Base-by-base conservation (phyloP, 1,140 invertebrate species). In the Whitmania pigra region DNA sequence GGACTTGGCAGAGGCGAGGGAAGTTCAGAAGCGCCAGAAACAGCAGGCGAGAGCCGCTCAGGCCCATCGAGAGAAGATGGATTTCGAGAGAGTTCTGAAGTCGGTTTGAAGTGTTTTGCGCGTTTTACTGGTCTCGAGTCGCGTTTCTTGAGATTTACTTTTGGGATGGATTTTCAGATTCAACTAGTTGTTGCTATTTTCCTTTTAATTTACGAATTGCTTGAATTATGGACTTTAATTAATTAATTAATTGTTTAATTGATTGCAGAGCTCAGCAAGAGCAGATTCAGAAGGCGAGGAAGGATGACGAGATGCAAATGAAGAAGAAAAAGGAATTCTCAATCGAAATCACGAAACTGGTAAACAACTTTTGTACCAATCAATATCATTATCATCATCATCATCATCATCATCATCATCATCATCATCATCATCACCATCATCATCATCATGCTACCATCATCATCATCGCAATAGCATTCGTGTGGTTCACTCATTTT, bases 31-130 rank as follows among this genome's bases (percentile, higher is more conserved):
- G 78, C 71, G 78, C 60, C 77, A 82, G 72, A 83, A 82, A 75
- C 79, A 82, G 71, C 81, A 81, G 71, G 80, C 79, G 73, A 74
- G 82, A 53, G 81, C 80, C n/a, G 78, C 82, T n/a, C 80, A 83
- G 75, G 82, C 81, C 22, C 79, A 81, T 69, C 74, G 80, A 31
- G 82, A 83, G 71, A 75, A 80, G 54, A 76, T 76, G 25, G 82
- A 83, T 71, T 82, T 82, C 77, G 81, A 83, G 72, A 74, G 79
- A 69, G 80, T 82, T 9, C 78, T 83, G 18, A 79, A 79, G 82
- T 49, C 1, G 43, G 43, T 49, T 49, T 49, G 11, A 49, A 11
- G 43, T 1, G 2, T 49, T 5, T 5, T 17, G 5, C 43, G 5
- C 11, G 1, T 43, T 43, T 13, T 43, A 13, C 40, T n/a, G 40